These are phyloP conservation scores for Drosophila varians DNA, from an alignment of 1,140 invertebrate genomes.

Conservation along the genomic window DNA sequence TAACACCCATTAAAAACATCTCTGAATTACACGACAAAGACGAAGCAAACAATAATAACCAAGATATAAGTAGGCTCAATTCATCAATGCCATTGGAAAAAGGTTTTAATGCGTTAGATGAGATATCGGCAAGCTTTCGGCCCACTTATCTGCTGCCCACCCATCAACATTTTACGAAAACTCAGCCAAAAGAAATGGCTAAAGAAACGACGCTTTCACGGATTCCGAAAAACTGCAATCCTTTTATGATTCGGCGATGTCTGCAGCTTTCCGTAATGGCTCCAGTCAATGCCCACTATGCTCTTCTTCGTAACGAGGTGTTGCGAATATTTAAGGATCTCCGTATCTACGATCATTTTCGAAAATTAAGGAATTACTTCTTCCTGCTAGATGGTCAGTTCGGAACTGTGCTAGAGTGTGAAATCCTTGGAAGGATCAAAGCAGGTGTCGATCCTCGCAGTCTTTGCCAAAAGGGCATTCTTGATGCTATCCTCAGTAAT, in stretches of 20 bases:
- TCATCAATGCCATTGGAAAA: not conserved
- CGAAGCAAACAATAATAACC: slow-evolving; percentile 33
- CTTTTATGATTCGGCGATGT: slow-evolving; percentile 85
- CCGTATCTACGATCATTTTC: slow-evolving; percentile 88
- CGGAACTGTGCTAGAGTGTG: slow-evolving; percentile 87
- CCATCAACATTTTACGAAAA: not conserved
- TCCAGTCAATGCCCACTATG: slow-evolving; percentile 88
- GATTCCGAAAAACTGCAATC: slow-evolving; percentile 16
- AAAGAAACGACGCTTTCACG: not conserved
- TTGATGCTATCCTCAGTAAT: slow-evolving; percentile 88
- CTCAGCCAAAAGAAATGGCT: not conserved
- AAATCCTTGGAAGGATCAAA: slow-evolving; percentile 87
- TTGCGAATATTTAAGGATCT: slow-evolving; percentile 88
- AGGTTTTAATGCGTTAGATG: not conserved
- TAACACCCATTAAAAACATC: not conserved
- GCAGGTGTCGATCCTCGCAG: slow-evolving; percentile 86
- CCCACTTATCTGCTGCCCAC: slow-evolving; percentile 1
- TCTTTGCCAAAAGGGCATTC: slow-evolving; percentile 87
- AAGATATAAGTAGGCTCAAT: not conserved
- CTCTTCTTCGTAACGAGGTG: slow-evolving; percentile 88
- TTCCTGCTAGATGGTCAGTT: slow-evolving; percentile 91
- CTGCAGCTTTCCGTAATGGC: slow-evolving; percentile 88
- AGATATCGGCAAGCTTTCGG: not conserved
- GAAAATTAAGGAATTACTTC: slow-evolving; percentile 89
- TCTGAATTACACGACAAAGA: slow-evolving; percentile 23